Evolutionary conservation across 2,113 vertebrate species (phyloP).

Genomic region (Choloepus hoffmanni): DNA sequence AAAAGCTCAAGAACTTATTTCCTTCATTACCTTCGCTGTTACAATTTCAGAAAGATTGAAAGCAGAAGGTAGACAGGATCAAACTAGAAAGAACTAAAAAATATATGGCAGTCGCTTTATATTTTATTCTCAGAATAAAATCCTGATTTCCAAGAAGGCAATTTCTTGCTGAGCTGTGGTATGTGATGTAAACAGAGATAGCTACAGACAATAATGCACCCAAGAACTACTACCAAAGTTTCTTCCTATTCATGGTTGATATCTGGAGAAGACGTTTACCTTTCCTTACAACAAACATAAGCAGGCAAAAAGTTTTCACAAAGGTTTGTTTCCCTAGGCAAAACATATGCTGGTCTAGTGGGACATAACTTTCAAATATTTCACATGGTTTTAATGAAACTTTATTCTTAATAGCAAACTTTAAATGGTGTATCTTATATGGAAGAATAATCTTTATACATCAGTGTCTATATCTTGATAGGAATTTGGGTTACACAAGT

Average conservation of each 20-base stretch:
- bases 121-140: conserved; percentile 47
- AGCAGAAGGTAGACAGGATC: neutral
- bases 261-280: neutral
- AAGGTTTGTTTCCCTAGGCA: neutral
- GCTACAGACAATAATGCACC: neutral
- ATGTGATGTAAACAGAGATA: neutral
- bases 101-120: neutral
- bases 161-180: neutral
- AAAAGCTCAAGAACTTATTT: neutral
- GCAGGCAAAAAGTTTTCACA: neutral
- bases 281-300: neutral
- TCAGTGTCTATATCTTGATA: neutral
- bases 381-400: neutral
- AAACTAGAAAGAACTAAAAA: neutral
- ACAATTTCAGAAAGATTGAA: neutral
- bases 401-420: neutral
- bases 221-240: neutral
- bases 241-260: neutral
- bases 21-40: neutral
- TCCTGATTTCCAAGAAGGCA: neutral
- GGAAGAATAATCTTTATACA: neutral
- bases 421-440: neutral
- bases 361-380: neutral
- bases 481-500: neutral
- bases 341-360: neutral